Evolutionary conservation across 2,797 vertebrate species (phyloP).

Genomic region (Distichodus sexfasciatus): DNA sequence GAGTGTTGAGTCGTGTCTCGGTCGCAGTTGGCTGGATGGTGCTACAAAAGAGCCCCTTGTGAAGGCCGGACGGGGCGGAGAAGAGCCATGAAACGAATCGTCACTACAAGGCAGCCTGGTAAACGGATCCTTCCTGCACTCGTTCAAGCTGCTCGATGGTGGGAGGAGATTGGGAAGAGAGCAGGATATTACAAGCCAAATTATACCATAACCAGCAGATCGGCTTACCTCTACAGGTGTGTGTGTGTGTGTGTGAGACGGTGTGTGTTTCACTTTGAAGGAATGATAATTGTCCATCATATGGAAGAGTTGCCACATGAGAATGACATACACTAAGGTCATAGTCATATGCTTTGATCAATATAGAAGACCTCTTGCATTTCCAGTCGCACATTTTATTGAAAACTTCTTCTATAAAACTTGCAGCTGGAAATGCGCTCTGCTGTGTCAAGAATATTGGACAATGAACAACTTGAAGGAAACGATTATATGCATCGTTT

Average conservation of each 20-base stretch:
- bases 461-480: too few species aligned
- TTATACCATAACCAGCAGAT: slow-evolving; percentile 69
- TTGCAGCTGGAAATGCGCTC: too few species aligned
- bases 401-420: too few species aligned
- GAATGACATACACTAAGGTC: too few species aligned
- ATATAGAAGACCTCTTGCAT: too few species aligned
- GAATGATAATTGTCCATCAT: too few species aligned
- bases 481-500: too few species aligned
- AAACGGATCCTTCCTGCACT: slow-evolving; percentile 79
- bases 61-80: slow-evolving; percentile 59
- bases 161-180: slow-evolving; percentile 63
- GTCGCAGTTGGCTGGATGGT: neutral
- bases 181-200: slow-evolving; percentile 78
- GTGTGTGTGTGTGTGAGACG: slow-evolving; percentile 70
- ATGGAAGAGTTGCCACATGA: too few species aligned
- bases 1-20: slow-evolving; percentile 26
- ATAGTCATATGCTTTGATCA: too few species aligned
- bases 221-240: slow-evolving; percentile 77
- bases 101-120: slow-evolving; percentile 78
- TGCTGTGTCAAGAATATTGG: too few species aligned
- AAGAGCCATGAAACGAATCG: slow-evolving; percentile 73
- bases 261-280: slow-evolving; percentile 41
- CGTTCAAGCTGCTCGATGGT: slow-evolving; percentile 65
- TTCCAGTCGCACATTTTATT: too few species aligned
- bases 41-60: slow-evolving; percentile 75